Evolutionary conservation across 2,797 vertebrate species (phyloP), one percentile per base, ranked within the genome.

Genomic region (Peromyscus aztecus): DNA sequence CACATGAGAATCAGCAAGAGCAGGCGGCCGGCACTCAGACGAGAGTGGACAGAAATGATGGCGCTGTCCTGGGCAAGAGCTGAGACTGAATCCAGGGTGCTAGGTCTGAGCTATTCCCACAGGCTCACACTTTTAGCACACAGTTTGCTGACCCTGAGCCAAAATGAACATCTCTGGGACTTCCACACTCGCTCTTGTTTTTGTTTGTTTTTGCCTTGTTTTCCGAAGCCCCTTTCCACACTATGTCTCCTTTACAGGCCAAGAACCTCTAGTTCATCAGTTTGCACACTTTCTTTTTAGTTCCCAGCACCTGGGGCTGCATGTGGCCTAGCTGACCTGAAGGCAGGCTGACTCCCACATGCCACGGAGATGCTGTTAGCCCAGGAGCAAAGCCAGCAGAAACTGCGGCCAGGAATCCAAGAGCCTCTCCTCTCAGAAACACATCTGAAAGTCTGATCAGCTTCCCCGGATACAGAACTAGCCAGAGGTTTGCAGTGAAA

Each of bases 291-390:
- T 67, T 29, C 4, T 24, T 13, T 6, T 6, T 1, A 19, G 59
- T 59, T 24, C 21, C 94, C 6, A 1, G 81, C 2, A 1, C 21
- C 37, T 69, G 69, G 61, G 57, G 49, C n/a, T 69, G 21, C 17
- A 10, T 0, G 5, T 6, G 29, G 40, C 24, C 6, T 12, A 49
- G 52, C 11, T 29, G 13, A n/a, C 9, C 21, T 4, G 27, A 43
- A 55, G 0, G 31, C 46, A 40, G 46, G 8, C 49, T 19, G 67
- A 61, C 19, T n/a, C 0, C 5, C 40, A 23, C 21, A 19, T 49
- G 31, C 31, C 31, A 77, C 57, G 19, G 31, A 65, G 57, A 65
- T 37, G 88, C 13, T 63, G 21, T n/a, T 46, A 76, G 34, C 31
- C 6, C 59, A 63, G 27, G 59, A 82, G 31, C 29, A 24, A 55